These are phyloP conservation scores for Argentina silus DNA, from an alignment of 2,797 vertebrate genomes.

Conservation along the genomic window DNA sequence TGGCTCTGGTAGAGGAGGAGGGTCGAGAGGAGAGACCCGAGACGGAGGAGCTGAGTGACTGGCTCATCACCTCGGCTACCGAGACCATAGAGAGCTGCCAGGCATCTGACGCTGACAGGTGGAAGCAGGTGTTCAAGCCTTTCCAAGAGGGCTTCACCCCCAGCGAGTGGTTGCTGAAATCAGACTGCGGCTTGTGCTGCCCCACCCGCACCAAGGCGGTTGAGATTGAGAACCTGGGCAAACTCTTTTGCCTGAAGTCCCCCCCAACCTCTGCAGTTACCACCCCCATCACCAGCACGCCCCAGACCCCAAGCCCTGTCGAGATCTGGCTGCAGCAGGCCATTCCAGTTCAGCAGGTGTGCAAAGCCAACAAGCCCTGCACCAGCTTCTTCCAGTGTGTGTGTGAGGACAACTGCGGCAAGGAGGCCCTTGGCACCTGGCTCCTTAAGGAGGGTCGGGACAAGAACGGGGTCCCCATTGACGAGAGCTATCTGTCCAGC, in stretches of 20 bases:
- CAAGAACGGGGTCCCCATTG: conserved; percentile 84
- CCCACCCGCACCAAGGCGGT: conserved; percentile 74
- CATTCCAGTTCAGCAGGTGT: conserved; percentile 78
- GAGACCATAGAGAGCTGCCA: conserved; percentile 21
- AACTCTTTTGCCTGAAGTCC: conserved; percentile 89
- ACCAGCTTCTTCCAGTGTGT: conserved; percentile 84
- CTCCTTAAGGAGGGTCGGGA: conserved; percentile 89
- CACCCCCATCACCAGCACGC: conserved; percentile 55
- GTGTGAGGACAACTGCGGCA: conserved; percentile 92
- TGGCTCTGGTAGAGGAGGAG: conserved; percentile 62
- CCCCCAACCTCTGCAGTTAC: conserved; percentile 42
- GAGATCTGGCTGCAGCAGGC: conserved; percentile 75
- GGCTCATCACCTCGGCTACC: conserved; percentile 79
- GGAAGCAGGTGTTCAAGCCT: conserved; percentile 78
- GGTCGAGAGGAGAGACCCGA: conserved; percentile 44
- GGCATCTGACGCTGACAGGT: conserved; percentile 49
- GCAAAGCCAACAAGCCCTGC: conserved; percentile 91
- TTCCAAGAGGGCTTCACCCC: conserved; percentile 80
- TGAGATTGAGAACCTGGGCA: conserved; percentile 96
- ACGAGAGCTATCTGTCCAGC: conserved; percentile 48
- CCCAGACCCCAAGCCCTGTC: conserved; percentile 40
- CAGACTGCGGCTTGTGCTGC: conserved; percentile 83
- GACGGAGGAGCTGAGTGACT: conserved; percentile 76
- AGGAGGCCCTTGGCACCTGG: conserved; percentile 86
- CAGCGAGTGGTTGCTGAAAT: conserved; percentile 86